phyloP scores from a whole-genome alignment of 2,113 vertebrate genomes.

The Dasyprocta punctata region DNA sequence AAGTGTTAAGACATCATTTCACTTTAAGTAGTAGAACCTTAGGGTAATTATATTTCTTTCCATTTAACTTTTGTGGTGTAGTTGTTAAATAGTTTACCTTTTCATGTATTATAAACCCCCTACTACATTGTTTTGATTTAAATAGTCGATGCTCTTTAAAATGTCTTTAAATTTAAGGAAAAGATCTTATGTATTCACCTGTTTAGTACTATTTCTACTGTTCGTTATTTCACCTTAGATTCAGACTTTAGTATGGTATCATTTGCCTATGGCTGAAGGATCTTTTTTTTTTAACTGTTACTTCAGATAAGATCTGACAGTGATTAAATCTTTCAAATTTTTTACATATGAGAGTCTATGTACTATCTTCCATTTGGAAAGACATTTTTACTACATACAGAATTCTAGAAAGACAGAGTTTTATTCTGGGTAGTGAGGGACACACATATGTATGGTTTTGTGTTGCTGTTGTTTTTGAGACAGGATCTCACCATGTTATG shows the following conservation, averaged over 20 bases:
- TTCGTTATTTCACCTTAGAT: background rate
- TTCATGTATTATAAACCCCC: background rate
- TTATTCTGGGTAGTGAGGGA: background rate
- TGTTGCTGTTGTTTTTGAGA: background rate
- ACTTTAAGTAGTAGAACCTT: background rate
- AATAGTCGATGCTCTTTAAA: background rate
- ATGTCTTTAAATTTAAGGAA: background rate
- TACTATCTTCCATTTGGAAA: slow-evolving; percentile 4
- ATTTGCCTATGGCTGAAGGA: background rate
- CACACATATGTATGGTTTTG: background rate
- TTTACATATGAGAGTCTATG: background rate
- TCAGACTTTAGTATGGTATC: background rate
- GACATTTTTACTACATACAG: background rate
- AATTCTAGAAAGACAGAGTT: background rate
- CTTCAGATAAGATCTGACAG: background rate
- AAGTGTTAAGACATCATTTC: background rate
- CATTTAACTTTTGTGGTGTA: background rate
- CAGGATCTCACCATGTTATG: background rate
- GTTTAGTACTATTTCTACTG: background rate
- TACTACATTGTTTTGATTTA: background rate
- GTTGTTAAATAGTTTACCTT: slow-evolving; percentile 7
- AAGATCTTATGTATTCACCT: background rate
- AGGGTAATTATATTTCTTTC: background rate
- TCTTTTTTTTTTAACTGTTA: background rate
- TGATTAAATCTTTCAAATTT: background rate